Conservation (phyloP, 2,888 invertebrate species). For the Tetragnatha montana region DNA sequence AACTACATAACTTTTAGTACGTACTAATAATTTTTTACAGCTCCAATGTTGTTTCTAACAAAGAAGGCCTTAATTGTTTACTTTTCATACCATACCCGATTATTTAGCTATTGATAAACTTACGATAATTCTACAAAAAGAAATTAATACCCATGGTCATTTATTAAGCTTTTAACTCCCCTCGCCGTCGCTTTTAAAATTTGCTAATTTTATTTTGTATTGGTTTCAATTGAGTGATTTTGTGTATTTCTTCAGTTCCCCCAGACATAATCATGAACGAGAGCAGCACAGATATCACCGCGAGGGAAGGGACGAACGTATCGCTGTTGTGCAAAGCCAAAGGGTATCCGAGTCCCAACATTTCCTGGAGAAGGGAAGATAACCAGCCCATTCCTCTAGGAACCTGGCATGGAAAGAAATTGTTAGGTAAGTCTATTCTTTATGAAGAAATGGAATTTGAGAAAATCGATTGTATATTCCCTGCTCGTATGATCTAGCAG, state of each 20-base stretch:
- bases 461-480: no score
- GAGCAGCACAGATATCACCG: conserved; percentile 93
- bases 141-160: background rate
- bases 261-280: conserved; percentile 93
- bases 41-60: no score
- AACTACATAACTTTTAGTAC: no score
- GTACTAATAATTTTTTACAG: no score
- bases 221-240: background rate
- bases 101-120: no score
- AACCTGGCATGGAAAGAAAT: conserved; percentile 81
- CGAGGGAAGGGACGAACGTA: conserved; percentile 94
- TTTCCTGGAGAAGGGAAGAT: conserved; percentile 95
- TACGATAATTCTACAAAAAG: background rate
- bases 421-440: conserved; percentile 48
- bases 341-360: conserved; percentile 92
- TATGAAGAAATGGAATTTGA: no score
- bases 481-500: no score
- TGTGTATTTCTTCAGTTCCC: conserved; percentile 83
- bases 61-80: no score
- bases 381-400: conserved; percentile 90
- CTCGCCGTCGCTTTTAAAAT: background rate
- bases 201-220: background rate
- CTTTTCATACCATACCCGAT: no score
- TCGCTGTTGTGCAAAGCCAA: conserved; percentile 93
- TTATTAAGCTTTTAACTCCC: background rate